Evolutionary conservation across 2,888 invertebrate genomes (phyloP).

Genomic region (Clusia tigrina): DNA sequence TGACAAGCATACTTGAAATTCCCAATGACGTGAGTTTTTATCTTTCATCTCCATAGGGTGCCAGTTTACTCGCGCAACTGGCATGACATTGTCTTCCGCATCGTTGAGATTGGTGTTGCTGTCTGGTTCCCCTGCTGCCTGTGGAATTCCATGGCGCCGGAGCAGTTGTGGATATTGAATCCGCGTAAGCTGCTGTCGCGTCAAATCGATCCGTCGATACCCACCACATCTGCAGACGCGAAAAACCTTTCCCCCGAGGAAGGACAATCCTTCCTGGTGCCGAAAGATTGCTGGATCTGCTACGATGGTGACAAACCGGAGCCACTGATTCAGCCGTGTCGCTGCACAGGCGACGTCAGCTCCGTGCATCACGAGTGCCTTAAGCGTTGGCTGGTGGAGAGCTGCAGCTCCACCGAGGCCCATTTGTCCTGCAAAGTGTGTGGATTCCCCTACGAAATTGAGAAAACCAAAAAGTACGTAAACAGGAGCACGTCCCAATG

Average conservation of each 20-base stretch:
- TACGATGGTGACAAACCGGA: slow-evolving; percentile 84
- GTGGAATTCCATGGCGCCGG: slow-evolving; percentile 95
- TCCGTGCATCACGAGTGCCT: slow-evolving; percentile 92
- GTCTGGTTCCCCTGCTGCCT: slow-evolving; percentile 95
- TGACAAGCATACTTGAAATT: neutral
- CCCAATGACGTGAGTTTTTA: neutral
- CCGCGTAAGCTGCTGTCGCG: slow-evolving; percentile 83
- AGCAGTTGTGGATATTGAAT: slow-evolving; percentile 92
- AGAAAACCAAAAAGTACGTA: slow-evolving; percentile 73
- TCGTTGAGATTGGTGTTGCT: slow-evolving; percentile 91
- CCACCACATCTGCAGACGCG: slow-evolving; percentile 61
- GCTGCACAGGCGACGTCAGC: slow-evolving; percentile 91
- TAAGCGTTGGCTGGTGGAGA: slow-evolving; percentile 89
- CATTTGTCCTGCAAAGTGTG: slow-evolving; percentile 86
- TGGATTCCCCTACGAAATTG: slow-evolving; percentile 81
- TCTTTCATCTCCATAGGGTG: slow-evolving; percentile 67
- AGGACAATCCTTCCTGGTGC: slow-evolving; percentile 69
- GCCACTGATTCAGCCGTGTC: slow-evolving; percentile 87
- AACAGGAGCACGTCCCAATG: no score
- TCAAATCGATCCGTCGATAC: slow-evolving; percentile 69
- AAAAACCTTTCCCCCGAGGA: slow-evolving; percentile 63
- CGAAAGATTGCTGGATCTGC: slow-evolving; percentile 92
- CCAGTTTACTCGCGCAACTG: slow-evolving; percentile 90
- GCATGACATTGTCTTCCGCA: slow-evolving; percentile 89
- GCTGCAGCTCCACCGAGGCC: slow-evolving; percentile 75